phyloP scores from a whole-genome alignment of 2,888 invertebrate species.

The Diarsia rubi region DNA sequence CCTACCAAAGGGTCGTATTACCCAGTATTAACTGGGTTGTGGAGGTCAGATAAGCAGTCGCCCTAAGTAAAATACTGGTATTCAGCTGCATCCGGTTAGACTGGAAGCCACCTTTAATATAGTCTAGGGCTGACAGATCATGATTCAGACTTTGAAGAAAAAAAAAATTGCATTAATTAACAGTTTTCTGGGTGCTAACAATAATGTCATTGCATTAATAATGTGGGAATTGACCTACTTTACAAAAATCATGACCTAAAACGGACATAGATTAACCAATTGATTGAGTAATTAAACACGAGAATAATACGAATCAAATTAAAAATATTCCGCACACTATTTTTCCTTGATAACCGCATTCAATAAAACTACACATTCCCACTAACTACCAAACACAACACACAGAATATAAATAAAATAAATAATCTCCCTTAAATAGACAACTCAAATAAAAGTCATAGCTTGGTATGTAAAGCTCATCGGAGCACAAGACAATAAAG shows the following conservation, averaged over 20 bases:
- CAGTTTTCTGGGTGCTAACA: background rate
- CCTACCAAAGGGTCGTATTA: too few species aligned
- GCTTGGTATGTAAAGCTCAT: conserved; percentile 52
- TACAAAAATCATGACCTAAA: too few species aligned
- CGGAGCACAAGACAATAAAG: conserved; percentile 64
- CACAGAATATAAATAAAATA: background rate
- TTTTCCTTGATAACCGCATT: background rate
- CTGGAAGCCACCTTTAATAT: too few species aligned
- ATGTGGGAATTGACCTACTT: background rate
- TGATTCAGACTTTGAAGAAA: background rate
- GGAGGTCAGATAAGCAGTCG: too few species aligned
- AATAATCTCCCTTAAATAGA: conserved; percentile 13
- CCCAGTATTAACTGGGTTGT: too few species aligned
- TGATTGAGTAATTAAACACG: background rate
- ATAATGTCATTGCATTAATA: background rate
- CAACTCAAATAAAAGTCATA: conserved; percentile 46
- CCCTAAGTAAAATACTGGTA: too few species aligned
- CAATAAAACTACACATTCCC: background rate
- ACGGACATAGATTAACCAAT: background rate
- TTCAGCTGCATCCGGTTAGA: too few species aligned
- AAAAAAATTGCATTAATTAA: background rate
- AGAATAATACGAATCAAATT: background rate
- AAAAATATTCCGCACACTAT: background rate
- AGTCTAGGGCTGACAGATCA: too few species aligned
- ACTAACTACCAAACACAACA: background rate